Evolutionary conservation across 2,113 vertebrate genomes (phyloP).

Genomic region (Nycticebus coucang): DNA sequence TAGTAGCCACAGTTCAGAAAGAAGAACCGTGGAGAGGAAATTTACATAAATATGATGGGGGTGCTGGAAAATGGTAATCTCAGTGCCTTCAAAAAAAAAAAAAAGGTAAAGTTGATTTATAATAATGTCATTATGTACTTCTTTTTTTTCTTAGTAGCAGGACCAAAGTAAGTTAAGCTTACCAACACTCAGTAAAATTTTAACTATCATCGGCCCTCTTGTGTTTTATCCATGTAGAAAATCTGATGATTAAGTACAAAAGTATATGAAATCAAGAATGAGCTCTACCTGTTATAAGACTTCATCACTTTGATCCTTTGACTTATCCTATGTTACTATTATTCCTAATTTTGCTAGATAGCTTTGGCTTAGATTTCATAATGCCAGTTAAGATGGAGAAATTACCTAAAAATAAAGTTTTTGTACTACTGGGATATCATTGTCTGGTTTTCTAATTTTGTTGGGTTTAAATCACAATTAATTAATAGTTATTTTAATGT

Average conservation of each 20-base stretch:
- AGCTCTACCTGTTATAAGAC: neutral
- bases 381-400: neutral
- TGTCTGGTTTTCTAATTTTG: slow-evolving; percentile 32
- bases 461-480: slow-evolving; percentile 8
- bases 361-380: neutral
- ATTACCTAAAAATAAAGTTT: slow-evolving; percentile 24
- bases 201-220: neutral
- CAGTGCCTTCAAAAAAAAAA: neutral
- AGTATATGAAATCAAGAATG: neutral
- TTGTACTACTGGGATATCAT: neutral
- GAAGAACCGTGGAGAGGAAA: neutral
- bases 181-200: neutral
- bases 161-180: neutral
- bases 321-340: neutral
- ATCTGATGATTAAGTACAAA: slow-evolving; percentile 2
- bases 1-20: neutral
- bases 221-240: neutral
- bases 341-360: neutral
- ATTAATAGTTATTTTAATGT: slow-evolving; percentile 10
- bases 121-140: neutral
- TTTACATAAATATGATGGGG: neutral
- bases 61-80: neutral
- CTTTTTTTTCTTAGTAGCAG: neutral
- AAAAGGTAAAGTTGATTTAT: neutral
- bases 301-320: slow-evolving; percentile 7